Conservation (phyloP, 2,113 vertebrate genomes). For the Mesembrinibis cayennensis region DNA sequence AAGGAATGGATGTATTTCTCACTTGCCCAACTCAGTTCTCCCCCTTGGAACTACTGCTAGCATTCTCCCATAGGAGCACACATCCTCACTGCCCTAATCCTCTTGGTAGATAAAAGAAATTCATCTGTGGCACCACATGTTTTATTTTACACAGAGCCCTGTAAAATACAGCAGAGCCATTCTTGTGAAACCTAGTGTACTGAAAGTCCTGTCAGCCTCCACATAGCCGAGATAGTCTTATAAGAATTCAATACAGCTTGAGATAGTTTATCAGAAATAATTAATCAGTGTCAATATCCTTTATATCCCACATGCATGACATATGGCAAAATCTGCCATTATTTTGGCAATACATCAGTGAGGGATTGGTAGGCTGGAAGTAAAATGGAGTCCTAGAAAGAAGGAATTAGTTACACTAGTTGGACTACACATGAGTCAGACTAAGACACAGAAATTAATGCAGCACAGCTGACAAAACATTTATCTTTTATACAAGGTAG, state of each 20-base stretch:
- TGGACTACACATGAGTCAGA: background rate
- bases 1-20: background rate
- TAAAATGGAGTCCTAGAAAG: background rate
- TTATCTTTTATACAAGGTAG: background rate
- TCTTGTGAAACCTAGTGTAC: background rate
- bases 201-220: background rate
- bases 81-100: background rate
- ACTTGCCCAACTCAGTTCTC: background rate
- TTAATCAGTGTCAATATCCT: constrained; percentile 19
- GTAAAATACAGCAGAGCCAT: background rate
- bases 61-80: background rate
- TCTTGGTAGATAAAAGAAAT: background rate
- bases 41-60: background rate
- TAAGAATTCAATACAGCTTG: background rate
- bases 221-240: background rate
- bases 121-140: background rate
- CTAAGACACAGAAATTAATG: background rate
- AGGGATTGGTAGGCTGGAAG: constrained; percentile 7
- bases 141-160: background rate
- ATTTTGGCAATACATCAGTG: constrained; percentile 33
- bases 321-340: constrained; percentile 27
- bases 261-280: constrained; percentile 33
- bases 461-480: background rate
- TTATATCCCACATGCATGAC: background rate
- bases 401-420: background rate